Base-by-base conservation (phyloP, 2,113 vertebrate species). In the rabbit (Oryctolagus cuniculus) region DNA sequence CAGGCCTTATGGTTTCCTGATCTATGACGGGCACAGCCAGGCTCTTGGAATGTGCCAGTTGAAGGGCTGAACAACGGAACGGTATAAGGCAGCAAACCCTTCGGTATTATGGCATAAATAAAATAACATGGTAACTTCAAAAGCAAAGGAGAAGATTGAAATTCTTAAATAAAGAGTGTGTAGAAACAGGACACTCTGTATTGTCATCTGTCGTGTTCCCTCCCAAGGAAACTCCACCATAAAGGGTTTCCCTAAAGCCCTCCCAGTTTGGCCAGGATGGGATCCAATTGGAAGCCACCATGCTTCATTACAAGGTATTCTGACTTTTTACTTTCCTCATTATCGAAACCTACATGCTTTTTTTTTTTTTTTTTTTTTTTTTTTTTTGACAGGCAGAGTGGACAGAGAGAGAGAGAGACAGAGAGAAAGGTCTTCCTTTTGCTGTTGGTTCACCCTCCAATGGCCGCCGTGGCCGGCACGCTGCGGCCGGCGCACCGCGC, bases 81-180 rank as follows among this genome's bases (percentile, higher is more conserved):
- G 15, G 61, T 73, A 24, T 51, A 80, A 75, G 49, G 67, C 36
- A 73, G 31, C 25, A 93, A 77, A 89, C 15, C 4, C 91, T 61
- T 66, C 55, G 72, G 53, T 34, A 82, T 8, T 67, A 9, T 67
- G 31, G 22, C 81, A 1, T 49, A 86, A 95, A 81, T 24, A 95
- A 95, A 88, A 75, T 58, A 91, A 49, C 9, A 81, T 6, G 12
- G 51, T 78, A 31, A 89, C 61, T 82, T 87, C 51, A 70, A 93
- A 82, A 80, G 38, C 67, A 63, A 94, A 78, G 87, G 69, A 69
- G 36, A 89, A 90, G 90, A 84, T 36, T 74, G 55, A 74, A 80
- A 87, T 75, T 81, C 44, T 67, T 22, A 89, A 93, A 87, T 75
- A 74, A 82, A 95, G 92, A 63, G 24, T 51, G 74, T 74, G 1